phyloP scores from a whole-genome alignment of 2,888 invertebrate genomes.

The Nemotelus nigrinus region DNA sequence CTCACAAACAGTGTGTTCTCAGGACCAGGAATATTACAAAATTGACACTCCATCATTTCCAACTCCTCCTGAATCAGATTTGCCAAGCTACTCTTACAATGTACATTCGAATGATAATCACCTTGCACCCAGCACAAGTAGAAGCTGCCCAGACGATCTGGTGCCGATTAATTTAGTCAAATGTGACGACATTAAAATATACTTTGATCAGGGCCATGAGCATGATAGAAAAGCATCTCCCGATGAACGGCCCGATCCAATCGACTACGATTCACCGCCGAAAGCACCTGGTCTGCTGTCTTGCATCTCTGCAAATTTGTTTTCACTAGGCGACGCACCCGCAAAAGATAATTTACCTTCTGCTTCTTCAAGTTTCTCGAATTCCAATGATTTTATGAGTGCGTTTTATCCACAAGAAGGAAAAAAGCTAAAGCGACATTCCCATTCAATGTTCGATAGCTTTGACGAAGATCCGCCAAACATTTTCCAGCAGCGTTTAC shows the following conservation, averaged over 20 bases:
- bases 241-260: conserved; percentile 23
- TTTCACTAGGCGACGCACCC: conserved; percentile 20
- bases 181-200: conserved; percentile 64
- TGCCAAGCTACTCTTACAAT: not conserved
- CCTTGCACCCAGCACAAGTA: not conserved
- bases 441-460: conserved; percentile 28
- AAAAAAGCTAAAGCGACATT: conserved; percentile 57
- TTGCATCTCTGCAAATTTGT: conserved; percentile 45
- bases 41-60: not conserved
- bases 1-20: conserved; percentile 59
- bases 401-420: conserved; percentile 60
- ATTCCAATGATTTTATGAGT: conserved; percentile 57
- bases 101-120: not conserved
- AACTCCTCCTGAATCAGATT: not conserved
- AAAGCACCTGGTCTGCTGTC: conserved; percentile 43
- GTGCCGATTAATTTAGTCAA: conserved; percentile 56
- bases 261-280: conserved; percentile 45
- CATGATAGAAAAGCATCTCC: conserved; percentile 28
- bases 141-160: conserved; percentile 32
- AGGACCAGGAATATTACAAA: not conserved
- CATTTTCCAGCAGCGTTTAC: conserved; percentile 54
- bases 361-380: conserved; percentile 45
- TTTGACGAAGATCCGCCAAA: conserved; percentile 66
- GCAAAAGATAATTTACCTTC: not conserved
- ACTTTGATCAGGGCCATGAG: conserved; percentile 58